Percentiles rank a stretch among this genome's conserved stretches.
Evolutionary conservation across 2,888 invertebrate species (phyloP).

Genomic region (Perizoma flavofasciatum): DNA sequence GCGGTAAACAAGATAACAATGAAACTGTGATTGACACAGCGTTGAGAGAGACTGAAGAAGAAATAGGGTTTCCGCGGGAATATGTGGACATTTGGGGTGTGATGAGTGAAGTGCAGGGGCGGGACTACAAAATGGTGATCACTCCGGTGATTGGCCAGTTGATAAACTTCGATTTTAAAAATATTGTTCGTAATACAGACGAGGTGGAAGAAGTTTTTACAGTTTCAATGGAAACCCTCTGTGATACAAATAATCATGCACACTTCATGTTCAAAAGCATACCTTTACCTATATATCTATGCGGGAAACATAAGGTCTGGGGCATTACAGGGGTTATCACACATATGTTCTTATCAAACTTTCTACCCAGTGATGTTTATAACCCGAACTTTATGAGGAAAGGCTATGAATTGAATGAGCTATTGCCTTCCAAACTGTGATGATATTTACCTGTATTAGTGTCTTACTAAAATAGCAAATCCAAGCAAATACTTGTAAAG

Average conservation of each 20-base stretch:
- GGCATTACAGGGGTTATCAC: conserved; percentile 92
- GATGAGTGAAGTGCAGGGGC: conserved; percentile 59
- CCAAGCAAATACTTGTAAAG: not conserved
- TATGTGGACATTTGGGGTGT: conserved; percentile 88
- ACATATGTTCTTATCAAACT: conserved; percentile 82
- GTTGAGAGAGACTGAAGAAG: conserved; percentile 94
- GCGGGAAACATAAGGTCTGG: conserved; percentile 86
- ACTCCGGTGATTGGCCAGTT: conserved; percentile 88
- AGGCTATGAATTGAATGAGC: conserved; percentile 55
- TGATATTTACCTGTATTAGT: not conserved
- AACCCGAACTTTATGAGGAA: conserved; percentile 58
- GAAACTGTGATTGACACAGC: conserved; percentile 88
- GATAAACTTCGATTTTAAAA: conserved; percentile 74
- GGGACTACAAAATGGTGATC: conserved; percentile 81
- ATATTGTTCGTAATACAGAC: conserved; percentile 84
- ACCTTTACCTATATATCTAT: conserved; percentile 81
- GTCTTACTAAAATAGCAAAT: not conserved
- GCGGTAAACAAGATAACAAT: conserved; percentile 89
- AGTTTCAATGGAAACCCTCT: conserved; percentile 86
- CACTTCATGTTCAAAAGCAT: conserved; percentile 85
- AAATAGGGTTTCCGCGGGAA: conserved; percentile 87
- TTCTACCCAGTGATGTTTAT: conserved; percentile 61
- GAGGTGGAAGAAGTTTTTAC: conserved; percentile 93
- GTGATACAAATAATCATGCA: conserved; percentile 82
- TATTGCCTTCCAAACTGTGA: conserved; percentile 64